phyloP scores from a whole-genome alignment of 2,113 vertebrate species.

The Cricetomys ansorgei region DNA sequence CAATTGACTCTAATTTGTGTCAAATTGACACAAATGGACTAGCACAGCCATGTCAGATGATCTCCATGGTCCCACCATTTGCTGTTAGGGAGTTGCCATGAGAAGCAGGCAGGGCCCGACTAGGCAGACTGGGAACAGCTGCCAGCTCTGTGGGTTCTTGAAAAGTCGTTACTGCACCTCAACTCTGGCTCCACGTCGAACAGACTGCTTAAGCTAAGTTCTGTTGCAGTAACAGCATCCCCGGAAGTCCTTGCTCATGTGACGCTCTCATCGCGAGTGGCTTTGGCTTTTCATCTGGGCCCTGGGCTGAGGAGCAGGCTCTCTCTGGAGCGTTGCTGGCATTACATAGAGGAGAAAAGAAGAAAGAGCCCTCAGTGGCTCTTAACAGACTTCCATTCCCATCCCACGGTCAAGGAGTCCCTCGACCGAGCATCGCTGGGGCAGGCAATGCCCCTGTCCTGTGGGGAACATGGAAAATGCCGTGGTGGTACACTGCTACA shows the following conservation, averaged over 20 bases:
- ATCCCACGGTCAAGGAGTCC: not conserved
- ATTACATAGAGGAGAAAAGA: not conserved
- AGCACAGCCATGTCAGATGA: fast-evolving
- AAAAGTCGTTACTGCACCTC: not conserved
- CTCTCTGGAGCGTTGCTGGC: not conserved
- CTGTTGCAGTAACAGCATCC: not conserved
- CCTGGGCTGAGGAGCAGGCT: not conserved
- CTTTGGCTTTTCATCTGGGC: no score
- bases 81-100: no score
- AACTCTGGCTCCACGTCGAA: fast-evolving
- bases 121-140: not conserved
- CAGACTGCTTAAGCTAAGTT: not conserved
- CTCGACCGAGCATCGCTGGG: not conserved
- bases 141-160: no score
- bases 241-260: fast-evolving
- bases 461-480: no score
- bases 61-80: not conserved
- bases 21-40: no score
- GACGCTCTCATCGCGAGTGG: fast-evolving
- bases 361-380: no score
- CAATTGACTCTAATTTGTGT: not conserved
- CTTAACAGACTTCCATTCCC: not conserved
- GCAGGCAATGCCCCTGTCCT: not conserved
- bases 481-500: fast-evolving
- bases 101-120: not conserved